A percentile compares a stretch with the other conserved stretches of the same genome.
Evolutionary conservation across 2,888 invertebrate genomes (phyloP).

Genomic region (Arenicola marina): DNA sequence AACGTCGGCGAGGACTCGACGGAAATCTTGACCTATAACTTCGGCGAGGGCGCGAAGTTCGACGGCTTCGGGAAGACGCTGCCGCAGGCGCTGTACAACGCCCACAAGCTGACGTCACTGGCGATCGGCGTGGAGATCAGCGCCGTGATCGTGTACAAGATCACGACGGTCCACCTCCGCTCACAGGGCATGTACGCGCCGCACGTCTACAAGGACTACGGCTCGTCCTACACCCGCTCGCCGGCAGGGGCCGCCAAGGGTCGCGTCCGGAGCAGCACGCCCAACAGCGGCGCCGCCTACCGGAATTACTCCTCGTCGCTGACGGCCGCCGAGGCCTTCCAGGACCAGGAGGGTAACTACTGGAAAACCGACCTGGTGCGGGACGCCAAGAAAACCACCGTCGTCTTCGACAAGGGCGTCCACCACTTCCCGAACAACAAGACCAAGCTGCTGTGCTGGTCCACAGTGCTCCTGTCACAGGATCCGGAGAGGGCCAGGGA

Average conservation of each 20-base stretch:
- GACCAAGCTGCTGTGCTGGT: slow-evolving; percentile 33
- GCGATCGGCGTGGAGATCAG: slow-evolving; percentile 33
- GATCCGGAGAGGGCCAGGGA: slow-evolving; percentile 30
- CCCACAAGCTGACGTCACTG: slow-evolving; percentile 21
- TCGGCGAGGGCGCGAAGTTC: slow-evolving; percentile 39
- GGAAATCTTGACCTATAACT: slow-evolving; percentile 34
- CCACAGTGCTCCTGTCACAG: slow-evolving; percentile 27
- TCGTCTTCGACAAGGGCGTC: slow-evolving; percentile 35
- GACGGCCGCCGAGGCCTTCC: slow-evolving; percentile 30
- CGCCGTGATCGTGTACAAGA: slow-evolving; percentile 26
- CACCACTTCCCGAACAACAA: slow-evolving; percentile 36
- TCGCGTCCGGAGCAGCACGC: too few relatives aligned
- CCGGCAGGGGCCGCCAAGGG: too few relatives aligned
- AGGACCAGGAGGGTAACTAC: slow-evolving; percentile 37
- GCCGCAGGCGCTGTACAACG: slow-evolving; percentile 21
- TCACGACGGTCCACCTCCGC: slow-evolving; percentile 12
- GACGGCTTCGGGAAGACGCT: slow-evolving; percentile 41
- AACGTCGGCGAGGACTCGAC: slow-evolving; percentile 31
- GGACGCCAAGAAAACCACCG: slow-evolving; percentile 14
- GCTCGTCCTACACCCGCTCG: slow-evolving; percentile 15
- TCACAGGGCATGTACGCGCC: slow-evolving; percentile 9
- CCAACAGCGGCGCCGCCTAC: slow-evolving; percentile 2
- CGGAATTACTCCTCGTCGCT: slow-evolving; percentile 16
- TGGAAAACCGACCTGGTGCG: slow-evolving; percentile 30
- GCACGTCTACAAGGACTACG: slow-evolving; percentile 22